A percentile compares a stretch with the other conserved stretches of the same genome.
Evolutionary conservation across 2,888 invertebrate species (phyloP).

Genomic region (Athalia circularis): DNA sequence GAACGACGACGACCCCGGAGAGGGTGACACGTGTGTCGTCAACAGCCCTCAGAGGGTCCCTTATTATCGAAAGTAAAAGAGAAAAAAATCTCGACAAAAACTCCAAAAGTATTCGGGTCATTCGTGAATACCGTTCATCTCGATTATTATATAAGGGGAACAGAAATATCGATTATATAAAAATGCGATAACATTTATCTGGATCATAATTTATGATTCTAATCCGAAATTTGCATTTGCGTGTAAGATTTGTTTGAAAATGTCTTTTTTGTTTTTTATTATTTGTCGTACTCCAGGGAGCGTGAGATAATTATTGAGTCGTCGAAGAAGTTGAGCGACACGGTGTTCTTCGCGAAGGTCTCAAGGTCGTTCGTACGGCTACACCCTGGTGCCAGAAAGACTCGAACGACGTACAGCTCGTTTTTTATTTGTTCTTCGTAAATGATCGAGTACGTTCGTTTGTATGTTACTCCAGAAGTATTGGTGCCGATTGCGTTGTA

Average conservation of each 20-base stretch:
- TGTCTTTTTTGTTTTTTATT: background rate
- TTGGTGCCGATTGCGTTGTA: too few species aligned
- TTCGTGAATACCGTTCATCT: too few species aligned
- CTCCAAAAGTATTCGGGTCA: too few species aligned
- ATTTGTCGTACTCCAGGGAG: too few species aligned
- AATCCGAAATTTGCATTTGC: too few species aligned
- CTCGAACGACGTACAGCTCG: constrained; percentile 2
- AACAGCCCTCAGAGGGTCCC: background rate
- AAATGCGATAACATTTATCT: too few species aligned
- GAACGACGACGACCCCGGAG: constrained; percentile 24
- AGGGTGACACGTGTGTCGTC: constrained; percentile 31
- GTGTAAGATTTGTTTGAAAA: background rate
- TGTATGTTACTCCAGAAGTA: background rate
- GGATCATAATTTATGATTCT: too few species aligned
- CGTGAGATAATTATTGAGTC: too few species aligned
- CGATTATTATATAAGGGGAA: background rate
- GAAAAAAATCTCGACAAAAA: too few species aligned
- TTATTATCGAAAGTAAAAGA: too few species aligned
- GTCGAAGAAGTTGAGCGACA: constrained; percentile 16
- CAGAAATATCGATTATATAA: background rate
- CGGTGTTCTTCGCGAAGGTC: constrained; percentile 26
- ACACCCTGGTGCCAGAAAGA: constrained; percentile 29
- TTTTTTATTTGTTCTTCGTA: background rate
- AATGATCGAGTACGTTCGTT: background rate
- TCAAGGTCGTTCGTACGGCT: constrained; percentile 28